phyloP scores from a whole-genome alignment of 1,140 invertebrate species.

The Caenorhabditis briggsae region DNA sequence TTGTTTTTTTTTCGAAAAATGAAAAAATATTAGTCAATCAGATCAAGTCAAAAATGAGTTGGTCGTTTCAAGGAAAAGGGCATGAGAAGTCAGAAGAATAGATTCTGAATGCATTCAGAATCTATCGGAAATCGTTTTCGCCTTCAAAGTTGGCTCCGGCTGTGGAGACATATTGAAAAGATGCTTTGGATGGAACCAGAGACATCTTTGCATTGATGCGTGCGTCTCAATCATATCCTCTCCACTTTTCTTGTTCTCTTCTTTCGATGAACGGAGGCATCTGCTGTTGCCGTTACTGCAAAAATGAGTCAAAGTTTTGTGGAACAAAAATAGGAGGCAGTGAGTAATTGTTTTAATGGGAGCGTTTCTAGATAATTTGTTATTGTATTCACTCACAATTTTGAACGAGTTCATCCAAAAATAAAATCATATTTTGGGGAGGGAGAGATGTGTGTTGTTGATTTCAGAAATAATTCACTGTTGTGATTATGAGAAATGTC shows the following conservation, averaged over 20 bases:
- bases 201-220: slow-evolving; percentile 25
- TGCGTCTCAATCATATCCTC: slow-evolving; percentile 34
- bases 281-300: slow-evolving; percentile 54
- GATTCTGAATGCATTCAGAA: neutral
- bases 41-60: neutral
- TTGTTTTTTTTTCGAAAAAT: neutral
- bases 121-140: neutral
- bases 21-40: neutral
- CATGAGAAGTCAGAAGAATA: neutral
- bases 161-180: slow-evolving; percentile 17
- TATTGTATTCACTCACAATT: neutral
- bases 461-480: too few species aligned
- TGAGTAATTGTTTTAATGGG: neutral
- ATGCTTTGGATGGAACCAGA: slow-evolving; percentile 50
- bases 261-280: slow-evolving; percentile 30
- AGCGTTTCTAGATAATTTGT: neutral
- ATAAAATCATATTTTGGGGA: too few species aligned
- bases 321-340: neutral
- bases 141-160: neutral
- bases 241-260: slow-evolving; percentile 31
- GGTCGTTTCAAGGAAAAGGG: neutral
- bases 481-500: too few species aligned
- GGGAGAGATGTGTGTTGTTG: too few species aligned
- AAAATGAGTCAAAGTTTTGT: slow-evolving; percentile 13
- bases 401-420: too few species aligned